These are phyloP conservation scores for Sander lucioperca DNA, from an alignment of 2,113 vertebrate genomes.

Conservation along the genomic window DNA sequence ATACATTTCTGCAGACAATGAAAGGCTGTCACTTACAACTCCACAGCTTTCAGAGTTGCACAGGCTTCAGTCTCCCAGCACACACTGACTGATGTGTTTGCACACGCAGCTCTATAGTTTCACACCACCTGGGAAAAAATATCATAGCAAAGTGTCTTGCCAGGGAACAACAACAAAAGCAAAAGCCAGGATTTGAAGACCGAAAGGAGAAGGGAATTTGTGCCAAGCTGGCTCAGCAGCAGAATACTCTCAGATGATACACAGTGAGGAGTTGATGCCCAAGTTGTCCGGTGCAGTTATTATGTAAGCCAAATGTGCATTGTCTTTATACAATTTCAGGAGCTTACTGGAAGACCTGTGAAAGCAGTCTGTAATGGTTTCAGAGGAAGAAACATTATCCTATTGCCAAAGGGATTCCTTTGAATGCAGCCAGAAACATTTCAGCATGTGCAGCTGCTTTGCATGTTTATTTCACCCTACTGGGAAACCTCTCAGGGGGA, in stretches of 20 bases:
- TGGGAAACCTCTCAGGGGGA: constrained; percentile 42
- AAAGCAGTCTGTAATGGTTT: constrained; percentile 38
- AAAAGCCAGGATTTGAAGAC: constrained; percentile 43
- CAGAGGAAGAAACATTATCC: constrained; percentile 38
- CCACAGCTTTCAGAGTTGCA: constrained; percentile 36
- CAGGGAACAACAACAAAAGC: constrained; percentile 47
- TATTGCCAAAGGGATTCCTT: constrained; percentile 54
- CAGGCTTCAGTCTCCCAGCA: constrained; percentile 25
- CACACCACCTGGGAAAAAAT: constrained; percentile 49
- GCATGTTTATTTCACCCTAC: constrained; percentile 47
- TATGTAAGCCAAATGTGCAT: constrained; percentile 35
- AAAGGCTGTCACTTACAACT: constrained; percentile 26
- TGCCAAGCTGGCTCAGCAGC: constrained; percentile 17
- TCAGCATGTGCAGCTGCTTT: constrained; percentile 41
- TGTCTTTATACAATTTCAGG: constrained; percentile 30
- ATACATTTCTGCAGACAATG: constrained; percentile 15
- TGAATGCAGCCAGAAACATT: constrained; percentile 48
- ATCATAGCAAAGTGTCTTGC: constrained; percentile 42
- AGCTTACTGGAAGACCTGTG: constrained; percentile 50
- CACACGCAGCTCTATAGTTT: constrained; percentile 46
- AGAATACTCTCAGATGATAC: constrained; percentile 18
- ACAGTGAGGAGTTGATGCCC: constrained; percentile 6
- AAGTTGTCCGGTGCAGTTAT: constrained; percentile 19
- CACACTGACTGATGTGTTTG: constrained; percentile 57
- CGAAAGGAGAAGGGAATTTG: constrained; percentile 22